Evolutionary conservation across 2,888 invertebrate genomes (phyloP).

Genomic region (Laspeyria flexula): DNA sequence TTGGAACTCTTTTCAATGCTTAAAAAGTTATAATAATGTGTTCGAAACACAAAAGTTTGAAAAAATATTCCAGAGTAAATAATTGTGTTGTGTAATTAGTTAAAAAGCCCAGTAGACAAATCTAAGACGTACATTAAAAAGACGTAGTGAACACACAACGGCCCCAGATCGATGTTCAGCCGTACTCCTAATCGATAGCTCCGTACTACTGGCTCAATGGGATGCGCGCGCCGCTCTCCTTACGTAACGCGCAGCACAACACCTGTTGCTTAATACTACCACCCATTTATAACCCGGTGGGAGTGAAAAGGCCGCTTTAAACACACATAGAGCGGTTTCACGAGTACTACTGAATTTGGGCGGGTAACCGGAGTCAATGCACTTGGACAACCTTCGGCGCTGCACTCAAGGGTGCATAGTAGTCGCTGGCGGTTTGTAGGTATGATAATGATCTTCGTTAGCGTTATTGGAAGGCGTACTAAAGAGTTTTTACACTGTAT

Average conservation of each 20-base stretch:
- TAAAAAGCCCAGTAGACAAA: conserved; percentile 51
- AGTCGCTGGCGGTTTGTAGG: conserved; percentile 60
- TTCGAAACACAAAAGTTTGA: too few species aligned
- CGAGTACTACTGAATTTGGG: conserved; percentile 51
- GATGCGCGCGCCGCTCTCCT: conserved; percentile 77
- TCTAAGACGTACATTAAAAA: conserved; percentile 67
- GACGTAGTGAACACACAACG: conserved; percentile 65
- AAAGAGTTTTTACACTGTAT: conserved; percentile 45
- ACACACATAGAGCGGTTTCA: conserved; percentile 32
- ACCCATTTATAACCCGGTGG: conserved; percentile 72
- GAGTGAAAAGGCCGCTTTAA: conserved; percentile 51
- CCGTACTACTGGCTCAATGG: conserved; percentile 80
- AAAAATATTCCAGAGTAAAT: too few species aligned
- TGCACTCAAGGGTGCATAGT: conserved; percentile 85
- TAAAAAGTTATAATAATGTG: too few species aligned
- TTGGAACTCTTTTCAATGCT: too few species aligned
- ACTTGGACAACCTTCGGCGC: conserved; percentile 80
- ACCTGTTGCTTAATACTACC: conserved; percentile 82
- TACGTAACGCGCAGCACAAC: conserved; percentile 79
- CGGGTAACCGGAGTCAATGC: conserved; percentile 77
- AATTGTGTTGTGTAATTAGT: conserved; percentile 49
- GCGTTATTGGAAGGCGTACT: conserved; percentile 61
- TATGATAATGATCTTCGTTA: conserved; percentile 82
- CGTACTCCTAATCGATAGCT: conserved; percentile 78
- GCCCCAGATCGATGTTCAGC: conserved; percentile 69